Evolutionary conservation across 2,113 vertebrate genomes (phyloP), one percentile per base, ranked within the genome.

Genomic region (Mirza zaza): DNA sequence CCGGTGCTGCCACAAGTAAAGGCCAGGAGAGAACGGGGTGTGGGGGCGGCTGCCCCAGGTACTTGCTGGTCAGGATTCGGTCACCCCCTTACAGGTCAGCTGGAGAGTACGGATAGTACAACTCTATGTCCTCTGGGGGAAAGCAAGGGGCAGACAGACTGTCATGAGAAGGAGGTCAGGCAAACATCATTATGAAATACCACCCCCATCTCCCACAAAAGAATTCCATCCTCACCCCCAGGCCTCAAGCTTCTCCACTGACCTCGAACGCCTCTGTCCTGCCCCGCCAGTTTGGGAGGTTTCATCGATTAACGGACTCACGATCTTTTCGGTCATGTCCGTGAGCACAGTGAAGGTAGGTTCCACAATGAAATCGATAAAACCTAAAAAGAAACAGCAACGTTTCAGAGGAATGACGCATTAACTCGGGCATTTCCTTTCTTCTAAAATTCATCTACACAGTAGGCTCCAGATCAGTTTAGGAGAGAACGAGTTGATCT

Each of bases 341-440:
- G 99, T 99, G 97, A 99, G 98, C 97, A 99, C 99, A 84, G 99
- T 99, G 98, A 99, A 99, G 55, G 99, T 99, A 95, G 99, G 99
- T 79, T 99, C 99, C 98, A 99, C 99, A 0, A 99, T 99, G 98
- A 99, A 99, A 98, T 99, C 99, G 86, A 99, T 99, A 98, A 99
- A 99, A 93, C 99, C 99, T 99, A 98, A 32, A 83, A 90, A 93
- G 86, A 97, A 96, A 97, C 34, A 96, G 39, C 94, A 87, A 2
- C 45, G 17, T 86, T 85, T 90, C 75, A 98, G 97, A 70, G 87
- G 17, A 86, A 39, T 2, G 11, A 32, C 52, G n/a, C 1, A 7
- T 20, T 15, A 25, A 8, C 48, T 23, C 14, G 68, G 65, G 45
- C 42, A 29, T 20, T 25, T 8, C 45, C 39, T 65, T 67, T 76